Base-by-base conservation (phyloP, 2,888 invertebrate species). In the Hydrotaea cyrtoneurina region DNA sequence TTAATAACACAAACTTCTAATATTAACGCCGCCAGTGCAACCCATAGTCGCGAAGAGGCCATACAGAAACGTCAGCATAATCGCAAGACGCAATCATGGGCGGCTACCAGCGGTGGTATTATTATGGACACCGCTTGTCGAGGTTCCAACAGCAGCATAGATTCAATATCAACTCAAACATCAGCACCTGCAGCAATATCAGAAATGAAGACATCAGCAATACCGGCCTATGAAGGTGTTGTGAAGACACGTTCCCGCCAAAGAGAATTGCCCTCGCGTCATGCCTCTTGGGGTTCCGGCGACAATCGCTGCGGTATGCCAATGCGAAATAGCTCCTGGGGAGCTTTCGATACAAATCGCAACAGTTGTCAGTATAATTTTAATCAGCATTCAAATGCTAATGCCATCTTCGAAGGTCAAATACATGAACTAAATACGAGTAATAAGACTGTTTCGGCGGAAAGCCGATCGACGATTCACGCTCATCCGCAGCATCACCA, bases 281-380 rank as follows among this genome's bases (percentile, higher is more conserved):
- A 96, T 90, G 95, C 96, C 86, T 96, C 96, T 55, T 96, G 97
- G 96, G 96, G 96, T 82, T 95, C 96, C n/a, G 95, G 94, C 73
- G 96, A 96, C 57, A 91, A 90, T 82, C 93, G 95, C 57, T 93
- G 94, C 74, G 94, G 94, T 3, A 88, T 94, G 78, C 95, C 95
- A 0, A 94, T 95, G 46, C 92, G 96, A 74, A 95, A 95, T 87
- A 95, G 95, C 91, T 95, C 95, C 62, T 95, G 95, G 94, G 95
- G 95, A 15, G 95, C 95, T 8, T 95, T 95, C 88, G 96, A 96
- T 88, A 94, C 89, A 50, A 92, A 91, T 83, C 90, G 91, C 80
- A 91, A 91, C 71, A 88, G 87, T 74, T 89, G 89, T 85, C 88
- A 88, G 80, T 87, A 88, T 74, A 74, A 57, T 74, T 82, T 82